Base-by-base conservation (phyloP, 2,888 invertebrate species). In the Odontocolon sp. region DNA sequence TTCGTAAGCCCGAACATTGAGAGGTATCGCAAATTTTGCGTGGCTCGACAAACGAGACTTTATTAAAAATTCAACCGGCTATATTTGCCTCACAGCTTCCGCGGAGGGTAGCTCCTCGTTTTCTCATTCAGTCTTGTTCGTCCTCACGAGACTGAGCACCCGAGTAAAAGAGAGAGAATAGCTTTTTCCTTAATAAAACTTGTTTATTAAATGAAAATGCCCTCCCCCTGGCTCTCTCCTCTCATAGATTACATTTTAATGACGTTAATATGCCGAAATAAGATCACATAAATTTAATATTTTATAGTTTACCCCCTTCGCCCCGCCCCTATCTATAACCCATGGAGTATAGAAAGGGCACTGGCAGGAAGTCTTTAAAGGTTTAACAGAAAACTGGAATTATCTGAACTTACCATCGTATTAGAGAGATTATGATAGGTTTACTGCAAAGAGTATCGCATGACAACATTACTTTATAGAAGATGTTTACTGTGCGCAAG, bases 41-140 rank as follows among this genome's bases (percentile, higher is more conserved):
- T 56, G 56, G 71, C 63, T 26, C 72, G 50, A 77, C 76, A 77
- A 77, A 72, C 72, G 77, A 77, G 77, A 77, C 72, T 77, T 77
- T 72, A 77, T 77, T 72, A 77, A 77, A 77, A 77, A 77, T 77
- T 72, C 77, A 77, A 77, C 68, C n/a, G 68, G 68, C 68, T 52
- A 64, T 69, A n/a, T 77, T 68, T 18, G 18, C n/a, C 56, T 56
- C 28, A 28, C 56, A 11, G 33, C 21, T 18, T 18, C 26, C 38
- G 31, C 11, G 23, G n/a, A 36, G 50, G 33, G 52, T 42, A 2
- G 40, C 61, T 50, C 38, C 33, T 57, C 50, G 9, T 45, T 31
- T 67, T 54, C 47, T 45, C 61, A 45, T 61, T 67, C 40, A 52
- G 50, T 64, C 52, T 47, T n/a, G 23, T 42, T 21, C 2, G 45